phyloP scores from a whole-genome alignment of 2,797 vertebrate species.

The Catharus ustulatus region DNA sequence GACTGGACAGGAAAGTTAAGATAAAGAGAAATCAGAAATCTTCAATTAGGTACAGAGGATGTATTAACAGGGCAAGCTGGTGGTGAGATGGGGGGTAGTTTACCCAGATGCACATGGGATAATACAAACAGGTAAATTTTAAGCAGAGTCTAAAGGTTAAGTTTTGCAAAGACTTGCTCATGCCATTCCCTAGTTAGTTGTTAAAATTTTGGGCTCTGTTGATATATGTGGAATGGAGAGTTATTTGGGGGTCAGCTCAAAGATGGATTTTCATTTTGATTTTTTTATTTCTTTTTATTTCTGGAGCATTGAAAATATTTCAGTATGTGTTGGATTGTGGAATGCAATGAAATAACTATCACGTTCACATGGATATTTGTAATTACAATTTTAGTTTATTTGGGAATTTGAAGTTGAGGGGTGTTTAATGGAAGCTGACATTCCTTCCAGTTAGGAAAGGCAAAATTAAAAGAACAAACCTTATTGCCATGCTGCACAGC shows the following conservation, averaged over 20 bases:
- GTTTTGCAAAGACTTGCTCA: not conserved
- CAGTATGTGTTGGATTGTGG: not conserved
- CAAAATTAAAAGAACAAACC: not conserved
- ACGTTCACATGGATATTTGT: not conserved
- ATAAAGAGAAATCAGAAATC: not conserved
- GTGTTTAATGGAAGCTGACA: not conserved
- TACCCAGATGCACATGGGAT: rapidly evolving
- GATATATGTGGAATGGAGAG: not conserved
- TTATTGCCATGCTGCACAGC: not conserved
- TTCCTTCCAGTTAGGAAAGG: not conserved
- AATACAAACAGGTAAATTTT: not conserved
- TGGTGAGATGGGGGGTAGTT: not conserved
- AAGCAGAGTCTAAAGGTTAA: not conserved
- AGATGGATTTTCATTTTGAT: not conserved
- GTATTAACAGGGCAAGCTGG: not conserved
- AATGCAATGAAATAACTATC: not conserved
- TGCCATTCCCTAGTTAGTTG: not conserved
- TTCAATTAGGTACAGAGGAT: not conserved
- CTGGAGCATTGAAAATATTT: not conserved
- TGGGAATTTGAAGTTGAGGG: not conserved
- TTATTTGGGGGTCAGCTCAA: not conserved
- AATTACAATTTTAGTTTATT: not conserved
- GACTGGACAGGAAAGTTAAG: not conserved
- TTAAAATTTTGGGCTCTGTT: not conserved
- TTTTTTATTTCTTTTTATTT: not conserved